Base-by-base conservation (phyloP, 2,797 vertebrate genomes). In the Anabacerthia variegaticeps region DNA sequence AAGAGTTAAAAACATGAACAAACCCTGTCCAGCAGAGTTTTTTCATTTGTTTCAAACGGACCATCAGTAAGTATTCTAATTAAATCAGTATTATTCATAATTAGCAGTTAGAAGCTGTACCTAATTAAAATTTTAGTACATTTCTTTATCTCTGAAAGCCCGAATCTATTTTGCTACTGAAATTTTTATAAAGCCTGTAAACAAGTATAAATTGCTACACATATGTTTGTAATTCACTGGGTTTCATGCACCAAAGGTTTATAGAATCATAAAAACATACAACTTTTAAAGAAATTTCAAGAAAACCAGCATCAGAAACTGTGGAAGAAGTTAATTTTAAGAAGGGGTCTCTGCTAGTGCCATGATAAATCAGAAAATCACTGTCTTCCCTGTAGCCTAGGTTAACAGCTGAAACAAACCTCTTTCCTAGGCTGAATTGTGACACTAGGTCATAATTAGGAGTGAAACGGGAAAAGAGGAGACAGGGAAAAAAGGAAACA, bases 61-160 rank as follows among this genome's bases (percentile, higher is more conserved):
- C 39, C 48, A 85, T 66, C 48, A 72, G 75, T 41, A 87, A 80
- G 63, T 54, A 89, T 58, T 85, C 69, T 85, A 93, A 96, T 90
- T 92, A 93, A 85, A 91, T 58, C 94, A 89, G 63, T 91, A 84
- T 92, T 92, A 94, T 83, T 94, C 62, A 63, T 91, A 96, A 95
- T 94, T 91, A 96, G 87, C 81, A 78, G 51, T 89, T 84, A 88
- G 89, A 95, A 94, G 72, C 78, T 66, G 58, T 30, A 83, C 73
- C 88, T 97, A 96, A 96, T 96, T 87, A 96, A 95, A 95, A 93
- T 96, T 96, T 97, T 92, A 97, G 82, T 83, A 91, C 79, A 62
- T 77, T 94, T 94, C 91, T 94, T 95, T 75, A 92, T 93, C 58
- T 95, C 75, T 59, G 69, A 92, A 96, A 94, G 85, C 73, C 76